phyloP scores from a whole-genome alignment of 2,888 invertebrate genomes.

The Campoplex capitator region DNA sequence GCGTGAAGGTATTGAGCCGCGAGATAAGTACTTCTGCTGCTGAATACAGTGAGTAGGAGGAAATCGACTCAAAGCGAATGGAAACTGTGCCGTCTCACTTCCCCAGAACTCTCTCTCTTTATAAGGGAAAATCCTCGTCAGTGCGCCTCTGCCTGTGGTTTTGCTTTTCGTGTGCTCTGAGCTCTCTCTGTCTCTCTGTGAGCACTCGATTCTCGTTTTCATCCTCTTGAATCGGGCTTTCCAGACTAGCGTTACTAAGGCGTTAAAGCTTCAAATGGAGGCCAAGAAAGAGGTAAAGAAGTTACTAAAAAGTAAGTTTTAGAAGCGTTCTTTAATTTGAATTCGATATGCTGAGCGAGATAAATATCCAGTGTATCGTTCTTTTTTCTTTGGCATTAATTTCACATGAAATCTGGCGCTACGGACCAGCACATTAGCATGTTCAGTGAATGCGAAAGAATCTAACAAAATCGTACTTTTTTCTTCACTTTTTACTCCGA shows the following conservation, averaged over 20 bases:
- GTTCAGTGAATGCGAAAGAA: neutral
- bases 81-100: conserved; percentile 36
- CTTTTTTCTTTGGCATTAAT: neutral
- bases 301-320: conserved; percentile 15
- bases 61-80: conserved; percentile 68
- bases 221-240: conserved; percentile 56
- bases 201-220: conserved; percentile 62
- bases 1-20: conserved; percentile 54
- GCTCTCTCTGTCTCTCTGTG: neutral
- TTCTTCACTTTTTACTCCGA: no score
- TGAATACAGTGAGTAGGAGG: conserved; percentile 62
- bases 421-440: neutral
- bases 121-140: conserved; percentile 63
- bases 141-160: conserved; percentile 24
- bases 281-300: neutral
- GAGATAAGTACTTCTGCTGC: conserved; percentile 62
- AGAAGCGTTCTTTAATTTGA: neutral
- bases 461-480: neutral
- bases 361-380: neutral
- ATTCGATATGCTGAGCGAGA: neutral
- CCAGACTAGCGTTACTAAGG: conserved; percentile 14
- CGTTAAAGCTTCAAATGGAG: conserved; percentile 2
- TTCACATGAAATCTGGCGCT: neutral
- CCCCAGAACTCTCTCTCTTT: conserved; percentile 31
- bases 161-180: conserved; percentile 30